Evolutionary conservation across 2,113 vertebrate species (phyloP).

Genomic region (Naja naja): DNA sequence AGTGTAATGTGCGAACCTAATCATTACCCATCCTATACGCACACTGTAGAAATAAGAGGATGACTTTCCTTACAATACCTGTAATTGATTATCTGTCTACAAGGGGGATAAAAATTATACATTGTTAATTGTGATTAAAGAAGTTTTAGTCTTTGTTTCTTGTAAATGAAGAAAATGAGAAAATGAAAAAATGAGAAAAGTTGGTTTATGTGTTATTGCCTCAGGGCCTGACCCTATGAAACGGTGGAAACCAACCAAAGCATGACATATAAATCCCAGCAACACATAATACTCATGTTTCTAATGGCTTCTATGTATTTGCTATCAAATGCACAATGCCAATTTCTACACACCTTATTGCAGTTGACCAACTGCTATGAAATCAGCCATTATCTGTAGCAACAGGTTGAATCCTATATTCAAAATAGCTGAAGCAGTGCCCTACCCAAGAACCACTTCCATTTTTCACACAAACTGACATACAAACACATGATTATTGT

Average conservation of each 20-base stretch:
- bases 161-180: too few species aligned
- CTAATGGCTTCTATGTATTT: not conserved
- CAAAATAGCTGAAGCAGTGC: not conserved
- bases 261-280: not conserved
- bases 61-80: not conserved
- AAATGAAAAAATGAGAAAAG: conserved; percentile 49
- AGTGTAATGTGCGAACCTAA: not conserved
- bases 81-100: not conserved
- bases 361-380: not conserved
- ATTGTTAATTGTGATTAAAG: conserved; percentile 24
- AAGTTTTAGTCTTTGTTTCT: not conserved
- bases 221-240: not conserved
- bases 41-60: not conserved
- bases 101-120: not conserved
- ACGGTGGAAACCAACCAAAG: not conserved
- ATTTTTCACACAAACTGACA: not conserved
- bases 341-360: not conserved
- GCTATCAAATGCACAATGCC: not conserved
- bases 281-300: not conserved
- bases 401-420: not conserved
- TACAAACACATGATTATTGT: not conserved
- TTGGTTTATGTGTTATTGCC: conserved; percentile 1
- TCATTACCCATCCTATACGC: not conserved
- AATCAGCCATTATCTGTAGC: not conserved
- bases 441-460: not conserved